These are phyloP conservation scores for Cephus pygmeus DNA, from an alignment of 2,888 invertebrate genomes.

Conservation along the genomic window DNA sequence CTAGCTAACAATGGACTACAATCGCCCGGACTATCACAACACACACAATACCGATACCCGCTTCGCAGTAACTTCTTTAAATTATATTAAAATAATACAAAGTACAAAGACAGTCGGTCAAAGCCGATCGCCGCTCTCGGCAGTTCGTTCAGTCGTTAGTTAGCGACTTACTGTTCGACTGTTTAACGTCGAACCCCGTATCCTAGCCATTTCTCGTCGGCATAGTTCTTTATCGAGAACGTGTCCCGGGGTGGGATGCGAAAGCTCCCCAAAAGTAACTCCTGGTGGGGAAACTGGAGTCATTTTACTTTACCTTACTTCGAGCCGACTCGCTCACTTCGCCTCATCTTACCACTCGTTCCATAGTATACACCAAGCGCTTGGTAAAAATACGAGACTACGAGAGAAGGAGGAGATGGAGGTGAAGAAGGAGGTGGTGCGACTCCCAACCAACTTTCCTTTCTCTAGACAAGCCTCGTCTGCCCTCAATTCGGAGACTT, in stretches of 20 bases:
- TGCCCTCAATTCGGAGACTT: conserved; percentile 46
- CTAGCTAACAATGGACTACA: not conserved
- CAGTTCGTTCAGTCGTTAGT: not conserved
- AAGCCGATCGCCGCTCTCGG: not conserved
- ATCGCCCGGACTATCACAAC: not conserved
- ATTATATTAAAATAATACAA: not conserved
- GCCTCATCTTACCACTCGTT: not conserved
- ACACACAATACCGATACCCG: not conserved
- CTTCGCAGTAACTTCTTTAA: not conserved
- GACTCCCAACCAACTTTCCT: conserved; percentile 44
- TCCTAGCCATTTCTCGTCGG: conserved; percentile 37
- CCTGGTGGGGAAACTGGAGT: conserved; percentile 10
- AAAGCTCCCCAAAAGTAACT: conserved; percentile 50
- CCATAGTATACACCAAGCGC: not conserved
- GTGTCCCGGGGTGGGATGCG: conserved; percentile 45
- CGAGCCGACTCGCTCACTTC: not conserved
- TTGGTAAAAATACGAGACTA: not conserved
- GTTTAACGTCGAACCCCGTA: conserved; percentile 26
- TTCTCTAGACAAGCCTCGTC: conserved; percentile 44
- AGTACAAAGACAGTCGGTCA: not conserved
- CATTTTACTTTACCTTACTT: not conserved
- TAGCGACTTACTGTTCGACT: conserved; percentile 17
- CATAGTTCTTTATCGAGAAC: conserved; percentile 50
- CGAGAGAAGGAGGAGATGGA: not conserved
- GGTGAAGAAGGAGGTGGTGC: conserved; percentile 30